These are phyloP conservation scores for Dasyprocta punctata DNA, from an alignment of 2,113 vertebrate genomes.

Conservation along the genomic window DNA sequence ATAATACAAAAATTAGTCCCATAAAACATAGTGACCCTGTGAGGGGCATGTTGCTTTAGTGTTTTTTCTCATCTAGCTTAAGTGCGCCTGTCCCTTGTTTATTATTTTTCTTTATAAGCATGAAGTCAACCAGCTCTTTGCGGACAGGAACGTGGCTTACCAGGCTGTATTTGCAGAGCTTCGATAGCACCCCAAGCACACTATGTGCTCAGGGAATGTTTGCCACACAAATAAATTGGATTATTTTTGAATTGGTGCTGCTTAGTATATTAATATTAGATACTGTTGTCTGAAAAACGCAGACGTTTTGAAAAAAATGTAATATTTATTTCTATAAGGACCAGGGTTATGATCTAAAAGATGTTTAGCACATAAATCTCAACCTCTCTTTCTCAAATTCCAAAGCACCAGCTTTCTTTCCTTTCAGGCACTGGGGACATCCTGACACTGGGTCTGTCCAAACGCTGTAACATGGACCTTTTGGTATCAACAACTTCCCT, in stretches of 20 bases:
- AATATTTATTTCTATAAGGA: neutral
- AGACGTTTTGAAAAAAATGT: neutral
- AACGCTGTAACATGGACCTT: fast-evolving
- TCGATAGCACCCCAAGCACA: neutral
- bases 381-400: neutral
- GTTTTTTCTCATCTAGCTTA: neutral
- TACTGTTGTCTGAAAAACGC: neutral
- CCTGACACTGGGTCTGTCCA: neutral
- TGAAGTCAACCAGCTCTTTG: neutral
- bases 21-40: neutral
- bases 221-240: neutral
- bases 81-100: neutral
- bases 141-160: neutral
- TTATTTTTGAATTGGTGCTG: neutral
- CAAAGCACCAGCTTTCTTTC: neutral
- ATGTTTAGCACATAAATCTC: neutral
- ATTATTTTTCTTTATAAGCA: neutral
- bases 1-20: neutral
- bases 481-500: too few relatives aligned
- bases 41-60: fast-evolving
- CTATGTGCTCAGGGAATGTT: neutral
- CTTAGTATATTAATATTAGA: neutral
- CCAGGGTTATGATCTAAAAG: neutral
- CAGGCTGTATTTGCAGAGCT: neutral
- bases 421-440: too few relatives aligned